Evolutionary conservation across 2,888 invertebrate genomes (phyloP).

Genomic region (Nesidiocoris tenuis): DNA sequence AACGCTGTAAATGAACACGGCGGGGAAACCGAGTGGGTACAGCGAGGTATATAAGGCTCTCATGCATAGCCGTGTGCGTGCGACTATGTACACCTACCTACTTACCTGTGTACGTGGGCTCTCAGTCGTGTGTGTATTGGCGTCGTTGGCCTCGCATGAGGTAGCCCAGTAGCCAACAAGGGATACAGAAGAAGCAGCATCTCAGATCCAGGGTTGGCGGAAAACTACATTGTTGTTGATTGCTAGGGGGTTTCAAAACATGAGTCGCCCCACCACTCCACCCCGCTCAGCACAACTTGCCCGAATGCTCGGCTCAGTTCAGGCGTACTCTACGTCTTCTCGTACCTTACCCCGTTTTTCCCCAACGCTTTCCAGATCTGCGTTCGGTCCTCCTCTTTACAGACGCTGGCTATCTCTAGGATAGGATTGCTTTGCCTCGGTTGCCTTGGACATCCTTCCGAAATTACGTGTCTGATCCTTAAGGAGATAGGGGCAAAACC

Average conservation of each 20-base stretch:
- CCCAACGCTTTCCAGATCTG: background rate
- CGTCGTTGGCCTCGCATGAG: background rate
- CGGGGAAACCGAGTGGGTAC: background rate
- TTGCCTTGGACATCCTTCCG: slow-evolving; percentile 45
- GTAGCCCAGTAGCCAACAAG: background rate
- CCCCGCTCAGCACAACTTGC: background rate
- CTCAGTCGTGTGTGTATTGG: background rate
- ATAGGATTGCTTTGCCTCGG: slow-evolving; percentile 43
- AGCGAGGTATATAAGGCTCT: background rate
- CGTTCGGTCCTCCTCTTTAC: slow-evolving; percentile 1
- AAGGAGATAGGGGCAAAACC: slow-evolving; percentile 36
- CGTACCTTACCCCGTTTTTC: background rate
- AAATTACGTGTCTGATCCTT: slow-evolving; percentile 48
- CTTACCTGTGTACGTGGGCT: background rate
- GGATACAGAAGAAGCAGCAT: background rate
- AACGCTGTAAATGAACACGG: background rate
- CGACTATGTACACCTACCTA: background rate
- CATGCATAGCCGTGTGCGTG: background rate
- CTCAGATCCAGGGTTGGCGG: slow-evolving; percentile 4
- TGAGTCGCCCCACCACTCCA: slow-evolving; percentile 9
- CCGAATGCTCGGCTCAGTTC: background rate
- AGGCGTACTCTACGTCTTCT: background rate
- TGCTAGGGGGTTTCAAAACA: slow-evolving; percentile 40
- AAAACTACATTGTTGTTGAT: slow-evolving; percentile 43
- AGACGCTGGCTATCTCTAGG: slow-evolving; percentile 32